Percentiles rank a stretch among this genome's conserved stretches.
Evolutionary conservation across 2,797 vertebrate species (phyloP).

Genomic region (Macropus fuliginosus): DNA sequence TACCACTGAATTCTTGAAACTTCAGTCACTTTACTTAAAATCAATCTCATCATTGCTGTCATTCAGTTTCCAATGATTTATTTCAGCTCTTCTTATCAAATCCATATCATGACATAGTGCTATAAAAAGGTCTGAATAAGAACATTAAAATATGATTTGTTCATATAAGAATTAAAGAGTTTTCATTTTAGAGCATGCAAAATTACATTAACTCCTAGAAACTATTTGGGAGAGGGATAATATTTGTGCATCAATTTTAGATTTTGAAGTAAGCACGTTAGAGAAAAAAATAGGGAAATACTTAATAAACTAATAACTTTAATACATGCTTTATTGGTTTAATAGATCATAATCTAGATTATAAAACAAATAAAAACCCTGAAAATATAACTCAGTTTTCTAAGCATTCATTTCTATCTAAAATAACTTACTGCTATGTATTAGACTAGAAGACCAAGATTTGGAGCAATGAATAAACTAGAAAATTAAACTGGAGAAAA

Average conservation of each 20-base stretch:
- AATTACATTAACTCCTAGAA: not conserved
- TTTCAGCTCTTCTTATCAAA: not conserved
- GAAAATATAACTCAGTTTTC: not conserved
- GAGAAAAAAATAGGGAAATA: not conserved
- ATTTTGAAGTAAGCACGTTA: slow-evolving; percentile 15
- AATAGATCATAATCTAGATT: not conserved
- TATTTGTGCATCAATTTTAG: not conserved
- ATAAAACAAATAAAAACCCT: not conserved
- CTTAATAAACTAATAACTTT: not conserved
- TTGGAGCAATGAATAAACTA: slow-evolving; percentile 38
- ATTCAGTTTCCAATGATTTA: not conserved
- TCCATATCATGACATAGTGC: not conserved
- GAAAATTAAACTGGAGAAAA: slow-evolving; percentile 61
- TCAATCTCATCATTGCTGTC: not conserved
- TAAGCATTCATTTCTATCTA: not conserved
- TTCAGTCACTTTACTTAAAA: not conserved
- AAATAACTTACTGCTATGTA: slow-evolving; percentile 25
- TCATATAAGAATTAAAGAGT: not conserved
- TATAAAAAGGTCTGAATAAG: not conserved
- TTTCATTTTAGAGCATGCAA: not conserved
- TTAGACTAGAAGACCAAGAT: slow-evolving; percentile 35
- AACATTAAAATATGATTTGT: not conserved
- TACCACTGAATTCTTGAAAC: not conserved
- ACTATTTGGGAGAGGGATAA: not conserved
- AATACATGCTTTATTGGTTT: not conserved